phyloP scores from a whole-genome alignment of 2,797 vertebrate genomes.

The Cirrhinus molitorella region DNA sequence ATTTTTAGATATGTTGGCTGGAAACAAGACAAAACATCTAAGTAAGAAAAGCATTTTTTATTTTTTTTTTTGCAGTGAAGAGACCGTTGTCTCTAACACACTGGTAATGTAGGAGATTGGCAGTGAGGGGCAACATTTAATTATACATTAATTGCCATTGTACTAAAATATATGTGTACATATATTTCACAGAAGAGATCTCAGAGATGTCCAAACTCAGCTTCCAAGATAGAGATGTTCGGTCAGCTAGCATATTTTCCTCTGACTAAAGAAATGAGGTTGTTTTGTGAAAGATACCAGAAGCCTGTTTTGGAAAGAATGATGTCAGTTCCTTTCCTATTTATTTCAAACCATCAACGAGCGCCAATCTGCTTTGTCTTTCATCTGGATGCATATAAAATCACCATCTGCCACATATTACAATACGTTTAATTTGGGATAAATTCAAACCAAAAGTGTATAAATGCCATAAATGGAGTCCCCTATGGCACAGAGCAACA shows the following conservation, averaged over 20 bases:
- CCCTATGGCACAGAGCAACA: slow-evolving; percentile 5
- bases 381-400: slow-evolving; percentile 37
- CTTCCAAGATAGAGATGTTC: not conserved
- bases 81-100: not conserved
- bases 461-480: slow-evolving; percentile 20
- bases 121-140: not conserved
- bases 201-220: not conserved
- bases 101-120: not conserved
- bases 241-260: not conserved
- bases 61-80: too few species aligned
- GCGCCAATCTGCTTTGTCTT: slow-evolving; percentile 36
- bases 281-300: slow-evolving; percentile 31
- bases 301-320: slow-evolving; percentile 42
- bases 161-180: not conserved
- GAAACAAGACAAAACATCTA: too few species aligned
- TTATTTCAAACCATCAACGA: slow-evolving; percentile 43
- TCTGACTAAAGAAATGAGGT: slow-evolving; percentile 39
- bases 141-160: not conserved
- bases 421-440: slow-evolving; percentile 43
- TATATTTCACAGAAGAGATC: not conserved
- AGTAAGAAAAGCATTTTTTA: too few species aligned
- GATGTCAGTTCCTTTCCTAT: slow-evolving; percentile 42
- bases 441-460: slow-evolving; percentile 15
- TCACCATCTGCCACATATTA: slow-evolving; percentile 56
- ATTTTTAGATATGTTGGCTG: too few species aligned